Conservation (phyloP, 2,888 invertebrate genomes). For the Caprella mutica region DNA sequence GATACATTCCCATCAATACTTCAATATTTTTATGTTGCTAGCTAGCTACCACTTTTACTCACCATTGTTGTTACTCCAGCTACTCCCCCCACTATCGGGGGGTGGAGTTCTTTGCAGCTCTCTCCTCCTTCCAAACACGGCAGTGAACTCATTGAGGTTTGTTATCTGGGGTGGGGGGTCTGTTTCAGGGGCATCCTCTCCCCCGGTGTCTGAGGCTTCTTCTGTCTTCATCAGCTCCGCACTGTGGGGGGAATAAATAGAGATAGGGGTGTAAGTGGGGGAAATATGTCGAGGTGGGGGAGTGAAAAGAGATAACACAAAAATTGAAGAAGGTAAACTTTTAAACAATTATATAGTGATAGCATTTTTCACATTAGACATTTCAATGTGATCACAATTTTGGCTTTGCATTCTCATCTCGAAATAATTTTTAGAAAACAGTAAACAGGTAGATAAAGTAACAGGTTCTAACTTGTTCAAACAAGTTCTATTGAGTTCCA, state of each 20-base stretch:
- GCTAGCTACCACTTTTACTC: constrained; percentile 14
- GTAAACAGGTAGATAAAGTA: too few relatives aligned
- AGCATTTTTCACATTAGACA: background rate
- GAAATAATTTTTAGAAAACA: constrained; percentile 1
- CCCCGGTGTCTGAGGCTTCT: constrained; percentile 54
- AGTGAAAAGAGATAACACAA: too few relatives aligned
- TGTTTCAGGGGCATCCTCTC: constrained; percentile 65
- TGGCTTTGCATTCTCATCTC: background rate
- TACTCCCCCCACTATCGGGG: constrained; percentile 16
- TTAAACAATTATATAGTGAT: background rate
- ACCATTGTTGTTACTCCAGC: constrained; percentile 30
- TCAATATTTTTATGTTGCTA: too few relatives aligned
- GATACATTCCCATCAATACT: too few relatives aligned
- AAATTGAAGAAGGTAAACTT: too few relatives aligned
- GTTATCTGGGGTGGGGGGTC: constrained; percentile 57
- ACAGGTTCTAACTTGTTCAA: too few relatives aligned
- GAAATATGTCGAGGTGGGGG: too few relatives aligned
- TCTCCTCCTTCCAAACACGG: constrained; percentile 68
- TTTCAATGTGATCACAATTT: too few relatives aligned
- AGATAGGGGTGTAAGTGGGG: too few relatives aligned
- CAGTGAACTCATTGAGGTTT: constrained; percentile 63
- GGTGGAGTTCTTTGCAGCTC: constrained; percentile 41
- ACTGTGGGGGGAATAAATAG: constrained; percentile 4
- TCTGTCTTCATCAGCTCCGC: constrained; percentile 54
- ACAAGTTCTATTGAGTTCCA: too few relatives aligned